Base-by-base conservation (phyloP, 2,113 vertebrate genomes). In the Lutjanus erythropterus region DNA sequence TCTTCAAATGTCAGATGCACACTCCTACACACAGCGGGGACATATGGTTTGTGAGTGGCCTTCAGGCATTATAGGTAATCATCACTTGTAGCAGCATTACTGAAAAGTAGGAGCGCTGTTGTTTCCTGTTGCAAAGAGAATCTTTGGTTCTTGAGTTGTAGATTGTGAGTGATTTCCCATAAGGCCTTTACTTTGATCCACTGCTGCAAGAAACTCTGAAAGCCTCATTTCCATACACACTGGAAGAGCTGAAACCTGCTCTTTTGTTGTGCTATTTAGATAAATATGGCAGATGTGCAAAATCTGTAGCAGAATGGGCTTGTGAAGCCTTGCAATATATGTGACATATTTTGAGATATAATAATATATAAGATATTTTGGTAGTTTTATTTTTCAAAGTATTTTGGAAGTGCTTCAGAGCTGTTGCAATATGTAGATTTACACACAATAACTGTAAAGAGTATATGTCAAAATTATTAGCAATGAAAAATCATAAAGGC, bases 151-250 rank as follows among this genome's bases (percentile, higher is more conserved):
- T 84, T 74, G 21, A 39, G 56, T 69, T 0, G 15, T 9, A 71
- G 44, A 25, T 66, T 47, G 70, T 44, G 16, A 80, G 44, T 37
- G 59, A 75, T 56, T 70, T 71, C 68, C 53, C 61, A 73, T 37
- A 56, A 70, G 58, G 39, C 49, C 27, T 55, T 60, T 47, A 62
- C 80, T 71, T 66, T 83, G 73, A 77, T 67, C 44, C n/a, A 14
- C 37, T n/a, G 42, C 42, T 62, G 21, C 39, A 49, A 41, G 66
- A 56, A 33, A 41, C 39, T 65, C 31, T 65, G 39, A 77, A 60
- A 52, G 21, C 27, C 4, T 67, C n/a, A 44, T 66, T 33, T 42
- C 27, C 52, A 60, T 61, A 44, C 18, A 9, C 29, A 27, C 33
- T 8, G 10, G 18, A 61, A 50, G 42, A 76, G 11, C 12, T n/a